A percentile compares a stretch with the other conserved stretches of the same genome.
Conservation (phyloP, 2,888 invertebrate genomes). For the Epsilonema sp. region DNA sequence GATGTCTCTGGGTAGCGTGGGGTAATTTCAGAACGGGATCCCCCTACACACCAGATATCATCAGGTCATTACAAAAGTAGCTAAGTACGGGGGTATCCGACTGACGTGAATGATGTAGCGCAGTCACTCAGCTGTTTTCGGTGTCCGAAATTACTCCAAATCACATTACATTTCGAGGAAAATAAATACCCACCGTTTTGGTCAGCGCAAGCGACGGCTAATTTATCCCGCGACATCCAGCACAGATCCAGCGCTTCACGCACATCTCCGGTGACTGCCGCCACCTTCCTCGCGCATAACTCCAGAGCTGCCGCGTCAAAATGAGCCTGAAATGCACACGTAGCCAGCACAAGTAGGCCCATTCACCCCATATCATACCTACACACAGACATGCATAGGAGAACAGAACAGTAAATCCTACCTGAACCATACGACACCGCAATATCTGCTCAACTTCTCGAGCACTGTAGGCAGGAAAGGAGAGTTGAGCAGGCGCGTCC, state of each 20-base stretch:
- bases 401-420: no score
- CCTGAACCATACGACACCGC: conserved; percentile 45
- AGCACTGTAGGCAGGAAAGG: conserved; percentile 76
- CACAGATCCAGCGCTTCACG: conserved; percentile 80
- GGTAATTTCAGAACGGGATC: no score
- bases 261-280: conserved; percentile 81
- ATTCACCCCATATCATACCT: background rate
- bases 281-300: conserved; percentile 77
- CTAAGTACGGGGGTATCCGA: no score
- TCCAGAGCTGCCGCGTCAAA: conserved; percentile 67
- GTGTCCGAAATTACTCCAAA: no score
- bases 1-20: no score
- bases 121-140: no score
- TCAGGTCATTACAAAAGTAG: no score
- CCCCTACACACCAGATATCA: no score
- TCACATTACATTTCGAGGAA: background rate
- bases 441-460: conserved; percentile 71
- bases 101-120: no score
- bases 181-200: background rate
- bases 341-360: background rate
- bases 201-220: no score
- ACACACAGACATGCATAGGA: background rate
- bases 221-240: conserved; percentile 15
- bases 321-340: conserved; percentile 7
- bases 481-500: conserved; percentile 42